Percentiles rank a stretch among this genome's conserved stretches.
phyloP scores from a whole-genome alignment of 1,140 invertebrate genomes.

The Cydia pomonella region DNA sequence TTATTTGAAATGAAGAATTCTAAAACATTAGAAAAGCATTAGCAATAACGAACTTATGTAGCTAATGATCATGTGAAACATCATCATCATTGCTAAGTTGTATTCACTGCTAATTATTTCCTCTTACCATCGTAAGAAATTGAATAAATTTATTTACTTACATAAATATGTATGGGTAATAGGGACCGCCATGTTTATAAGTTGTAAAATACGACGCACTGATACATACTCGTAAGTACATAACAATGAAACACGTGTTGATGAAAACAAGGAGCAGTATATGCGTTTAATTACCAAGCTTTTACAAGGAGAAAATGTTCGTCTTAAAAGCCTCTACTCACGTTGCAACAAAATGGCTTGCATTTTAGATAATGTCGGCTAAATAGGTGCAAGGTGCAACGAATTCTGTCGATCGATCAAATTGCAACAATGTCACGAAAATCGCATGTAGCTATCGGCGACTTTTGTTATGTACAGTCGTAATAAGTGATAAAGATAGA shows the following conservation, averaged over 20 bases:
- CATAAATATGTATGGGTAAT: background rate
- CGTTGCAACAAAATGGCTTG: background rate
- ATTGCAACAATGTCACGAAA: no score
- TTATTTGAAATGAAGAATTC: no score
- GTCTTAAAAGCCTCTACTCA: background rate
- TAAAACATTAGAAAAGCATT: no score
- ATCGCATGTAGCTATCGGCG: no score
- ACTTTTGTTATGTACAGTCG: no score
- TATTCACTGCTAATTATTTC: background rate
- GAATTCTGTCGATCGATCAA: no score
- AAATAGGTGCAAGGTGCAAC: no score
- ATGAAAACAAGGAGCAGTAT: background rate
- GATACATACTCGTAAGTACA: background rate
- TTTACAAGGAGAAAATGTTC: background rate
- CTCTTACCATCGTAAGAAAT: background rate
- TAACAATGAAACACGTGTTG: conserved; percentile 17
- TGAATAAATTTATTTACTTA: no score
- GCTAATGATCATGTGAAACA: background rate
- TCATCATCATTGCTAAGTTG: background rate
- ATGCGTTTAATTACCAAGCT: background rate
- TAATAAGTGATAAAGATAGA: no score
- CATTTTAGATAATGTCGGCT: no score
- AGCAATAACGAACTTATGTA: background rate
- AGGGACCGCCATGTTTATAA: background rate
- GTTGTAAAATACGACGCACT: background rate